Evolutionary conservation across 2,888 invertebrate species (phyloP).

Genomic region (Polylopha cassiicola): DNA sequence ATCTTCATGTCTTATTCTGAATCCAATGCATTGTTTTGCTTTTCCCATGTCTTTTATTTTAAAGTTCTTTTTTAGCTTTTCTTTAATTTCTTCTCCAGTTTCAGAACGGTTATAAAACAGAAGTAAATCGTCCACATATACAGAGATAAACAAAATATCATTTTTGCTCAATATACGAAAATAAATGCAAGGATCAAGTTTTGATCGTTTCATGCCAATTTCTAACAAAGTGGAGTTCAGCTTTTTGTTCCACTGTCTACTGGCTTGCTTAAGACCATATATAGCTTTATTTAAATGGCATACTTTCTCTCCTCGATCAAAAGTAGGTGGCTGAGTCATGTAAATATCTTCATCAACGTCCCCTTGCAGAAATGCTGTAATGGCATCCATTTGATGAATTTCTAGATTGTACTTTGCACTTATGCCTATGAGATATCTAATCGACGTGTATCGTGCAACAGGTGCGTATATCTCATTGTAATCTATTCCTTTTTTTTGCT

Average conservation of each 20-base stretch:
- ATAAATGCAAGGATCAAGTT: conserved; percentile 31
- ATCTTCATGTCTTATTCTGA: conserved; percentile 1
- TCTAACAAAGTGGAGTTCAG: conserved; percentile 22
- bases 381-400: conserved; percentile 26
- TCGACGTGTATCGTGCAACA: not conserved
- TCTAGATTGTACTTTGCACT: conserved; percentile 18
- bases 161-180: conserved; percentile 21
- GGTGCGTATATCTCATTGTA: conserved; percentile 9
- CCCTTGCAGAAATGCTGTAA: conserved; percentile 26
- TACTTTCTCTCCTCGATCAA: conserved; percentile 23
- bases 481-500: conserved; percentile 27
- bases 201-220: conserved; percentile 27
- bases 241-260: conserved; percentile 29
- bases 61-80: conserved; percentile 24
- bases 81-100: conserved; percentile 13
- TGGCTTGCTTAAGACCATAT: conserved; percentile 27
- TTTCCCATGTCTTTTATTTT: conserved; percentile 26
- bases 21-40: conserved; percentile 17
- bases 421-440: conserved; percentile 14
- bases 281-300: conserved; percentile 24
- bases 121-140: conserved; percentile 29
- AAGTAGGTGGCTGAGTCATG: conserved; percentile 24
- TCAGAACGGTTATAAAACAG: conserved; percentile 22
- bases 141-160: conserved; percentile 26
- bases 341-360: conserved; percentile 26